Evolutionary conservation across 2,113 vertebrate genomes (phyloP), one percentile per base, ranked within the genome.

Genomic region (Corydoras sp.): DNA sequence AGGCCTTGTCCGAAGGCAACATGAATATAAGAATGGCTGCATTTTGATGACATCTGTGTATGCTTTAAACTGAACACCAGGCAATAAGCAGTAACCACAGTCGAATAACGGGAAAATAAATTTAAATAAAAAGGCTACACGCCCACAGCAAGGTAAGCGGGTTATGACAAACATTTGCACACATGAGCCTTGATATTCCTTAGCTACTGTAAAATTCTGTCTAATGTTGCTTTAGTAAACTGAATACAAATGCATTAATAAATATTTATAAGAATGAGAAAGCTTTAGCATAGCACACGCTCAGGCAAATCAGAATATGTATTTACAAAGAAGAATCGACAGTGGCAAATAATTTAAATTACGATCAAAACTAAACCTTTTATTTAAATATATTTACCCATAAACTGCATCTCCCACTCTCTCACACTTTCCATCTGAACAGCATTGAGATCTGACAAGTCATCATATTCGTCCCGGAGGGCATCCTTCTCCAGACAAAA

Each of bases 401-500:
- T 93, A 86, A 99, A 99, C 85, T 99, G 97, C 97, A 99, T 99
- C 89, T 99, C 97, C 97, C 97, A 99, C 84, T 99, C 97, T 84
- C 96, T 88, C 67, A 99, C 95, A 71, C 96, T 99, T 87, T 99
- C 97, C 97, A 98, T 99, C 81, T 99, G 95, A 68, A 99, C 97
- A 68, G 97, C 95, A 67, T 89, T 99, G 87, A 99, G 91, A 86
- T 99, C 97, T 0, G 97, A 99, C 81, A 99, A 85, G 85, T 99
- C 96, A 76, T 99, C 96, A 55, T 98, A 99, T 78, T 97, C 95
- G 82, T 99, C 97, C 86, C 87, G 87, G 79, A 99, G 91, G 62
- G 95, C 94, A 69, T 95, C 93, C 80, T 94, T 96, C 86, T 98
- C 96, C 87, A 98, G 90, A 86, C 96, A 97, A 86, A 99, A 99